Conservation (phyloP, 2,113 vertebrate species). For the Gopherus evgoodei region DNA sequence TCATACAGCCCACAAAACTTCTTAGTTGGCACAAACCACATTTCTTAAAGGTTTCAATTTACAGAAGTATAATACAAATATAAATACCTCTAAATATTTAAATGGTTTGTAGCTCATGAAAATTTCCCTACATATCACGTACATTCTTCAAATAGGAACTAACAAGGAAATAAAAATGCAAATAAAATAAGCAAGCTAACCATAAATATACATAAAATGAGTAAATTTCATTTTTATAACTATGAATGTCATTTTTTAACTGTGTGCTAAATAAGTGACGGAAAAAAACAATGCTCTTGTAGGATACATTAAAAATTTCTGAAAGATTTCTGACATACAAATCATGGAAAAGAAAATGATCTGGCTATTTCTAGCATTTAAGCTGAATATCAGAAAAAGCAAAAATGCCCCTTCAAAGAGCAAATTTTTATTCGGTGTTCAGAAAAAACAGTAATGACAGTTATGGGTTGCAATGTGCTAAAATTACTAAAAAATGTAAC, state of each 20-base stretch:
- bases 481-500: slow-evolving; percentile 64
- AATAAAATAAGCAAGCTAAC: slow-evolving; percentile 48
- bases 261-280: slow-evolving; percentile 20
- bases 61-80: slow-evolving; percentile 43
- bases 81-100: slow-evolving; percentile 31
- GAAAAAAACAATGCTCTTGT: slow-evolving; percentile 24
- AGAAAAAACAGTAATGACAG: slow-evolving; percentile 50
- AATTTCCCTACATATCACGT: slow-evolving; percentile 70
- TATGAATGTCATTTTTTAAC: slow-evolving; percentile 27
- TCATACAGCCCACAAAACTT: slow-evolving; percentile 56
- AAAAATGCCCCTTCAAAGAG: background rate
- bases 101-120: slow-evolving; percentile 33
- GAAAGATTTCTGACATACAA: slow-evolving; percentile 8
- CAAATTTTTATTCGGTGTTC: background rate
- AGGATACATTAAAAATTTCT: background rate
- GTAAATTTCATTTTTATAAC: slow-evolving; percentile 59
- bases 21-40: slow-evolving; percentile 31
- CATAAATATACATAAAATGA: slow-evolving; percentile 54
- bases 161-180: slow-evolving; percentile 73
- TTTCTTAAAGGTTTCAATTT: slow-evolving; percentile 50
- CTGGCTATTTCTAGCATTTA: background rate
- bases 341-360: slow-evolving; percentile 18
- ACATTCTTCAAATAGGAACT: slow-evolving; percentile 56
- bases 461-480: slow-evolving; percentile 65
- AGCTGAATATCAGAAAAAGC: background rate